Percentiles rank a stretch among this genome's conserved stretches.
These are phyloP conservation scores for Thumatha senex DNA, from an alignment of 2,888 invertebrate genomes.

Conservation along the genomic window DNA sequence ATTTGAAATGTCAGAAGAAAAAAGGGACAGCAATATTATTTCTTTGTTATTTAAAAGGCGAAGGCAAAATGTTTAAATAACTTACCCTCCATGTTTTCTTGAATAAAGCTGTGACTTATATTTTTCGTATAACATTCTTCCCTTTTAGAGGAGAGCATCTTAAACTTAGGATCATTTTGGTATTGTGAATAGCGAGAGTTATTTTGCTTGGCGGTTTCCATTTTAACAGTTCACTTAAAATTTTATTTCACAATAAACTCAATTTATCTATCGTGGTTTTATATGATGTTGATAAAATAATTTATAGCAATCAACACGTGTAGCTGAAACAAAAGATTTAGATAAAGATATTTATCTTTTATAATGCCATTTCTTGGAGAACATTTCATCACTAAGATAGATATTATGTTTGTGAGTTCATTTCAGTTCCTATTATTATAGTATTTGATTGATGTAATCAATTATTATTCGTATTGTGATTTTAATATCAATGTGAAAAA, in stretches of 20 bases:
- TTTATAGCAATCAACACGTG: conserved; percentile 19
- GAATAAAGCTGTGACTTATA: background rate
- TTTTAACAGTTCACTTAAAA: background rate
- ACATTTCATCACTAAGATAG: too few species aligned
- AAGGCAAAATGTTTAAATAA: background rate
- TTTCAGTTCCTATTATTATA: too few species aligned
- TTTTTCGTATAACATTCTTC: background rate
- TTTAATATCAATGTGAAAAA: too few species aligned
- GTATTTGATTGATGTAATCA: too few species aligned
- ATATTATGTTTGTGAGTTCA: too few species aligned
- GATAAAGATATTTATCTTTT: conserved; percentile 30
- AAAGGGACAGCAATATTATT: too few species aligned
- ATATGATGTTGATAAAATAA: conserved; percentile 10
- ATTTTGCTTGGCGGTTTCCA: background rate
- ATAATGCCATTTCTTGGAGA: conserved; percentile 11
- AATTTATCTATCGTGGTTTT: background rate
- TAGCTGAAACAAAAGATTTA: conserved; percentile 43
- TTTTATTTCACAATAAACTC: background rate
- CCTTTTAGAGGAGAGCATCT: background rate
- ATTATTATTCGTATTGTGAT: too few species aligned
- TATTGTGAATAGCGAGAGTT: background rate
- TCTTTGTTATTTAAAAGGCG: too few species aligned
- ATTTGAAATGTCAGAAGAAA: too few species aligned
- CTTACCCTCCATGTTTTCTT: background rate
- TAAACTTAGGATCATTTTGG: background rate